Base-by-base conservation (phyloP, 2,888 invertebrate genomes). In the Nudaria mundana region DNA sequence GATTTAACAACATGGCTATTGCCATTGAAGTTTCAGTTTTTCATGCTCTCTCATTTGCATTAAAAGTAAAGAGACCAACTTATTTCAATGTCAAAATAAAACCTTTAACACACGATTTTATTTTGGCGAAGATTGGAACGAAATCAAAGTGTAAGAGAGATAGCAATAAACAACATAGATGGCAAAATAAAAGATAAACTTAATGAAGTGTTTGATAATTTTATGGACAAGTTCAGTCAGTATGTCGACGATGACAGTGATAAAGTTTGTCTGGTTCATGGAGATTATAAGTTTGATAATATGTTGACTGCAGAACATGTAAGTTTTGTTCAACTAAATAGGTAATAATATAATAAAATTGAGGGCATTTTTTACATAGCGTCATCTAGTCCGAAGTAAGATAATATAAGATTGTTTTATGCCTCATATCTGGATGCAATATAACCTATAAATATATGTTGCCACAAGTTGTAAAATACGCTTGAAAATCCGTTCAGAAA, bases 261-360 rank as follows among this genome's bases (percentile, higher is more conserved):
- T 6, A 16, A 56, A 13, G 41, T 54, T 11, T 70, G 66, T 33
- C 30, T 78, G 5, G 67, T 70, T 22, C 80, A 81, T 41, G 78
- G 79, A 2, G 80, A 81, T 56, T 81, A 63, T 37, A 71, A 69
- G 48, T 57, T 66, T 10, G 74, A 66, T 37, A 79, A 81, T 48
- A 59, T 79, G 10, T 51, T 81, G 53, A 24, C 2, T 23, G 10
- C n/a, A 23, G 4, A 3, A 2, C 8, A n/a, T 2, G 22, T 23
- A 23, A 23, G 22, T 23, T n/a, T 23, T 23, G n/a, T n/a, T n/a
- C n/a, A n/a, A 23, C 22, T 1, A n/a, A n/a, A 23, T 23, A 23
- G n/a, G 8, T 2, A 20, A 8, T 7, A 7, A 3, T n/a, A n/a
- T n/a, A n/a, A n/a, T n/a, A n/a, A n/a, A n/a, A n/a, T n/a, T n/a